Evolutionary conservation across 2,113 vertebrate species (phyloP).

Genomic region (Paradisaea rubra): DNA sequence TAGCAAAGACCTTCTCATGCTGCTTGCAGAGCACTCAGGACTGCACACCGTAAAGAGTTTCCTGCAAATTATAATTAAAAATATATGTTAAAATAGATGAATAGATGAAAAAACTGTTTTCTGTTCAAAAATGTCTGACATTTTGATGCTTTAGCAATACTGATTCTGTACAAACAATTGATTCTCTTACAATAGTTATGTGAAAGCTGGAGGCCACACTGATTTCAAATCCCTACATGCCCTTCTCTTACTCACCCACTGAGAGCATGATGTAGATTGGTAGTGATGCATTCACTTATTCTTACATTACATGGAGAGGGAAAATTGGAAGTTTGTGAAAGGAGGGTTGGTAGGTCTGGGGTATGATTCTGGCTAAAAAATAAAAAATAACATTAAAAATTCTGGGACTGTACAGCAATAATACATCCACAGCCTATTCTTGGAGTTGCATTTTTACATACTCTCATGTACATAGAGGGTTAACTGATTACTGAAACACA

Average conservation of each 20-base stretch:
- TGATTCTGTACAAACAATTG: neutral
- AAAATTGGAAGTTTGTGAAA: neutral
- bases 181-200: neutral
- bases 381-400: neutral
- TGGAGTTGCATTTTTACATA: neutral
- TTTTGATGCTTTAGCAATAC: neutral
- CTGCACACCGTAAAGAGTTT: neutral
- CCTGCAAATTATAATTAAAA: neutral
- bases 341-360: neutral
- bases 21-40: neutral
- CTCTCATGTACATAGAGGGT: neutral
- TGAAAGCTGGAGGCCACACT: neutral
- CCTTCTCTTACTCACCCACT: neutral
- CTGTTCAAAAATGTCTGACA: neutral
- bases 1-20: neutral
- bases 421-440: neutral
- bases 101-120: neutral
- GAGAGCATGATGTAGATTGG: neutral
- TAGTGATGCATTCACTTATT: neutral
- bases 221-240: neutral
- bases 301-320: neutral
- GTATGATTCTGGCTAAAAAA: neutral
- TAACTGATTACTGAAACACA: constrained; percentile 2
- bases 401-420: neutral
- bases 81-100: neutral